Percentiles rank a stretch among this genome's conserved stretches.
Conservation (phyloP, 2,888 invertebrate genomes). For the Agapetus fuscipes region DNA sequence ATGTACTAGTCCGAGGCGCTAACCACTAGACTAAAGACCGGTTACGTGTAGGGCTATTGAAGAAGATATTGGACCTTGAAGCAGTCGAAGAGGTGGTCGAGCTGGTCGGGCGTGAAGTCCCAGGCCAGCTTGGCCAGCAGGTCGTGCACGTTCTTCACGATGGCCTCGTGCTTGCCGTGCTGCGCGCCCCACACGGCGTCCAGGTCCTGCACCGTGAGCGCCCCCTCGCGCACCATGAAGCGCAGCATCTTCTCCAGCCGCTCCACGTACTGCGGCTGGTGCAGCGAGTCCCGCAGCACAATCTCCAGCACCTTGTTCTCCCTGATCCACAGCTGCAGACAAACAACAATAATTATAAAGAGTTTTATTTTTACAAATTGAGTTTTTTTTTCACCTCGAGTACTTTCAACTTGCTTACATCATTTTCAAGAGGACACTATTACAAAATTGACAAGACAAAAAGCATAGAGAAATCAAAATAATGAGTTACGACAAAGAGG, state of each 20-base stretch:
- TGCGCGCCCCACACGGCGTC: constrained; percentile 97
- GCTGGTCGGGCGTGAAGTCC: constrained; percentile 96
- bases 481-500: no score
- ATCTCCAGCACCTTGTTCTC: constrained; percentile 93
- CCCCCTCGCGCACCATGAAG: constrained; percentile 91
- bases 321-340: constrained; percentile 80
- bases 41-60: no score
- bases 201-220: constrained; percentile 80
- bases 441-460: no score
- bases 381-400: no score
- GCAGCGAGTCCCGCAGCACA: constrained; percentile 88
- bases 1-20: no score
- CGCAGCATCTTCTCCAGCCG: constrained; percentile 94
- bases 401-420: no score
- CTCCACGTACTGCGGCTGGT: constrained; percentile 97
- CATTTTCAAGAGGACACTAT: no score
- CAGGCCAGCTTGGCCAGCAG: constrained; percentile 92
- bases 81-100: constrained; percentile 95
- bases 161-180: constrained; percentile 95
- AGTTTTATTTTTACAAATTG: no score
- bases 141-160: constrained; percentile 96
- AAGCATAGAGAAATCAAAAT: no score
- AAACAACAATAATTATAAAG: constrained; percentile 5
- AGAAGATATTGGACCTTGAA: constrained; percentile 68
- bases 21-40: no score